Percentiles rank a stretch among this genome's conserved stretches.
phyloP scores from a whole-genome alignment of 2,888 invertebrate species.

The Scaptomyza tumidula region DNA sequence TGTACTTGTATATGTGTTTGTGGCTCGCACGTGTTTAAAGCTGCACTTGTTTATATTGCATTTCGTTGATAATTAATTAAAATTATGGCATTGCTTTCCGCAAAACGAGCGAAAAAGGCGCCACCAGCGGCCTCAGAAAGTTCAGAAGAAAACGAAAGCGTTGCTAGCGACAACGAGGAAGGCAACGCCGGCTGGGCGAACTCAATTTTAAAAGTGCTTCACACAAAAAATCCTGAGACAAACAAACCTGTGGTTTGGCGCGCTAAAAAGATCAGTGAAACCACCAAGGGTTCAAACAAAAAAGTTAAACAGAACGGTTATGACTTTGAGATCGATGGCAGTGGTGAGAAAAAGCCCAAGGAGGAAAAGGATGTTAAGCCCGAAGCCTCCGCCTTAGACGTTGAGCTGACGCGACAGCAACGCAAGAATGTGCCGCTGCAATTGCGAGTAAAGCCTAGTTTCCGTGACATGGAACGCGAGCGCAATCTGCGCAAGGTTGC shows the following conservation, averaged over 20 bases:
- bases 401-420: slow-evolving; percentile 62
- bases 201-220: slow-evolving; percentile 91
- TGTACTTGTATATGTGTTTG: neutral
- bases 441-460: slow-evolving; percentile 89
- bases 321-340: slow-evolving; percentile 89
- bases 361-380: slow-evolving; percentile 84
- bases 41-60: slow-evolving; percentile 29
- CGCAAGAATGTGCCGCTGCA: slow-evolving; percentile 86
- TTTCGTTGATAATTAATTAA: neutral
- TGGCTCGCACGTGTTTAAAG: slow-evolving; percentile 38
- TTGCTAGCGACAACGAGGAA: slow-evolving; percentile 29
- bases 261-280: slow-evolving; percentile 88
- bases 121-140: slow-evolving; percentile 17
- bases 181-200: slow-evolving; percentile 92
- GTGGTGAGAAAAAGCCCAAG: slow-evolving; percentile 79
- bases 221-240: slow-evolving; percentile 89
- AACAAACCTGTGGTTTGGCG: slow-evolving; percentile 91
- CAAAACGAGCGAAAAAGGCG: slow-evolving; percentile 31
- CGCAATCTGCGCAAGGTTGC: slow-evolving; percentile 92
- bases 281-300: slow-evolving; percentile 85
- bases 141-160: slow-evolving; percentile 47
- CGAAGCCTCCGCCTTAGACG: slow-evolving; percentile 65
- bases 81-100: slow-evolving; percentile 53
- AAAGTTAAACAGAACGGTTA: slow-evolving; percentile 84
- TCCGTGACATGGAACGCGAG: slow-evolving; percentile 91